Evolutionary conservation across 2,888 invertebrate genomes (phyloP).

Genomic region (Drosophila macrospina): DNA sequence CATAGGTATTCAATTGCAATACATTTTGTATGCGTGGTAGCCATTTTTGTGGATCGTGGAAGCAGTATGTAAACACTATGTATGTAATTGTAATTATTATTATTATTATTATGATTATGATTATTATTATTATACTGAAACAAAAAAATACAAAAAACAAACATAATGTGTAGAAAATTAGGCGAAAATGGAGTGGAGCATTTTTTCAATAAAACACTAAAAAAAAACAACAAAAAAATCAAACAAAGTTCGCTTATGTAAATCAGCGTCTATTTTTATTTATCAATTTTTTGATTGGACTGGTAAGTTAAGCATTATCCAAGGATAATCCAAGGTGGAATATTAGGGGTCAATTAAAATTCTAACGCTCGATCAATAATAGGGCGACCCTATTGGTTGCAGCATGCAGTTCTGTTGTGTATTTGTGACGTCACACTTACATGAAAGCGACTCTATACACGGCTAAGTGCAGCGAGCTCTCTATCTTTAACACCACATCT

Average conservation of each 20-base stretch:
- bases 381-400: not conserved
- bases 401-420: not conserved
- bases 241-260: slow-evolving; percentile 45
- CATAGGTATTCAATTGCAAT: slow-evolving; percentile 78
- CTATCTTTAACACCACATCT: not conserved
- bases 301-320: no score
- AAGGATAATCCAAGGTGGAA: no score
- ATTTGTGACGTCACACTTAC: not conserved
- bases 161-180: slow-evolving; percentile 76
- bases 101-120: slow-evolving; percentile 59
- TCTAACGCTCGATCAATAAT: not conserved
- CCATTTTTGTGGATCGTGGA: slow-evolving; percentile 75
- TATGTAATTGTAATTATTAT: slow-evolving; percentile 78
- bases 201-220: slow-evolving; percentile 80
- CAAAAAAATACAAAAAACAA: slow-evolving; percentile 48
- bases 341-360: not conserved
- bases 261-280: slow-evolving; percentile 18
- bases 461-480: not conserved
- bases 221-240: slow-evolving; percentile 50
- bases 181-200: slow-evolving; percentile 78
- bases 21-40: slow-evolving; percentile 76
- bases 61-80: slow-evolving; percentile 72
- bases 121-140: slow-evolving; percentile 50
- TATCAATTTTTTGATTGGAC: not conserved
- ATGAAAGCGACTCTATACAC: not conserved